Evolutionary conservation across 2,113 vertebrate species (phyloP).

Genomic region (Cheilinus undulatus): DNA sequence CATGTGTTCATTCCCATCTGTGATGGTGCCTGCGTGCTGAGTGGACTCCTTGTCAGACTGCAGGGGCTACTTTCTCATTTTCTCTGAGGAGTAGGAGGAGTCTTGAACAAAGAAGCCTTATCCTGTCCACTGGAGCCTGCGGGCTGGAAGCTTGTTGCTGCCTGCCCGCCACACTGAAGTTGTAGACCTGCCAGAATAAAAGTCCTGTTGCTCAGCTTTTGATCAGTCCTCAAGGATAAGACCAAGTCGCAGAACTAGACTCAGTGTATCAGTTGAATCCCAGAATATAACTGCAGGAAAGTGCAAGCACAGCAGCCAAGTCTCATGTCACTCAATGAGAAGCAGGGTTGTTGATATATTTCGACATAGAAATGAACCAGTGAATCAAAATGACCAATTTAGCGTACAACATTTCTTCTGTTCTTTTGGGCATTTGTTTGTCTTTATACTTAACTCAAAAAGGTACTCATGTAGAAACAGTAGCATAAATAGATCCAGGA

Average conservation of each 20-base stretch:
- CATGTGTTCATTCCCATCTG: constrained; percentile 36
- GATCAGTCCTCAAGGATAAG: constrained; percentile 39
- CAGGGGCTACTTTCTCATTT: constrained; percentile 91
- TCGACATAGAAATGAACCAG: background rate
- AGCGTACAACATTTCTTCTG: too few relatives aligned
- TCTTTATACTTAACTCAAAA: background rate
- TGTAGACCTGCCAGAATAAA: constrained; percentile 61
- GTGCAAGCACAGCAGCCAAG: background rate
- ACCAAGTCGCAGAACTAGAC: constrained; percentile 8
- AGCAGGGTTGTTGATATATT: constrained; percentile 1
- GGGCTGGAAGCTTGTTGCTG: constrained; percentile 86
- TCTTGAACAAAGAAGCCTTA: constrained; percentile 92
- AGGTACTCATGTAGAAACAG: background rate
- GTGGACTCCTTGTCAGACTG: constrained; percentile 85
- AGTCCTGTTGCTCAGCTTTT: constrained; percentile 66
- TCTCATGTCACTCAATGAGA: constrained; percentile 2
- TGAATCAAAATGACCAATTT: too few relatives aligned
- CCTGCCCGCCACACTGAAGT: constrained; percentile 72
- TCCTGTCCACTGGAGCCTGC: constrained; percentile 85
- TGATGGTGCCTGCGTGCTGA: constrained; percentile 64
- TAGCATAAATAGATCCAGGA: background rate
- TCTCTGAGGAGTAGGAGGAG: constrained; percentile 87
- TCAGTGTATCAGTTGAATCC: constrained; percentile 4
- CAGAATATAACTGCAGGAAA: constrained; percentile 1
- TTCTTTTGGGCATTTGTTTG: background rate